A percentile compares a stretch with the other conserved stretches of the same genome.
These are phyloP conservation scores for Pectinophora gossypiella DNA, from an alignment of 1,140 invertebrate species.

Conservation along the genomic window DNA sequence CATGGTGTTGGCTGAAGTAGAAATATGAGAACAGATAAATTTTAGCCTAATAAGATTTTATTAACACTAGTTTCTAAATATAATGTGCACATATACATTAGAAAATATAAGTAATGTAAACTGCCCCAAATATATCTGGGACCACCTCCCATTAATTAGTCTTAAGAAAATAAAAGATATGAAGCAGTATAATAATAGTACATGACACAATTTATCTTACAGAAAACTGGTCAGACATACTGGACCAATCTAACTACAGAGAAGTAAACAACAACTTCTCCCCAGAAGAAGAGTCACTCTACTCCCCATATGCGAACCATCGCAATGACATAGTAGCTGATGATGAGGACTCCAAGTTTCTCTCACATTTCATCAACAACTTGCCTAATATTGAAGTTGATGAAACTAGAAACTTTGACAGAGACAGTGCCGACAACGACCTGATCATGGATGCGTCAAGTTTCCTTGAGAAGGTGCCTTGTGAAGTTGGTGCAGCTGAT, in stretches of 20 bases:
- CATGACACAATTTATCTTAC: slow-evolving; percentile 11
- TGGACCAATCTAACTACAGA: slow-evolving; percentile 65
- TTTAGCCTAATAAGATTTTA: too few relatives aligned
- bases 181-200: too few relatives aligned
- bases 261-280: slow-evolving; percentile 57
- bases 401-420: slow-evolving; percentile 44
- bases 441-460: slow-evolving; percentile 70
- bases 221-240: slow-evolving; percentile 72
- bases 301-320: slow-evolving; percentile 53
- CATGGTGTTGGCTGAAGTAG: too few relatives aligned
- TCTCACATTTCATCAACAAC: slow-evolving; percentile 56
- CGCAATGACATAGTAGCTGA: slow-evolving; percentile 47
- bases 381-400: slow-evolving; percentile 55
- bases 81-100: too few relatives aligned
- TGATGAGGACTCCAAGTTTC: slow-evolving; percentile 52
- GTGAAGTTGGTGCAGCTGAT: slow-evolving; percentile 68
- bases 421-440: slow-evolving; percentile 66
- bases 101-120: too few relatives aligned
- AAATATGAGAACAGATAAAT: too few relatives aligned
- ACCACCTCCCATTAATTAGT: too few relatives aligned
- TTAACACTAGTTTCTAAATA: too few relatives aligned
- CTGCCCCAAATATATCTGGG: too few relatives aligned
- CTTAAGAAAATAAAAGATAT: too few relatives aligned
- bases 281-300: slow-evolving; percentile 62
- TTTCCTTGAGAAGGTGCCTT: slow-evolving; percentile 61